These are phyloP conservation scores for Melospiza georgiana DNA, from an alignment of 2,113 vertebrate genomes.

Conservation along the genomic window DNA sequence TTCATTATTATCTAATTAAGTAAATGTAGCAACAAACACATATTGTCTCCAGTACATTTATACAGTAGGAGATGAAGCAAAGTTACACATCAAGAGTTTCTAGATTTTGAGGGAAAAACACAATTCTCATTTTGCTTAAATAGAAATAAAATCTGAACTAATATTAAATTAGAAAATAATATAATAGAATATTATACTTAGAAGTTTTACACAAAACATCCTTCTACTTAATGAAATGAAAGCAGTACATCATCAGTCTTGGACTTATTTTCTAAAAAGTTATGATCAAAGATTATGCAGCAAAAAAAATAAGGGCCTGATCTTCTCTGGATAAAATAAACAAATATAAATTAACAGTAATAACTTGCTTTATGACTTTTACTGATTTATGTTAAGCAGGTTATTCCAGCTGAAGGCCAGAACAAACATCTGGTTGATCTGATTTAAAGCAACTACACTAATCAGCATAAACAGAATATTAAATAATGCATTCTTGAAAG, in stretches of 20 bases:
- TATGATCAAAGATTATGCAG: background rate
- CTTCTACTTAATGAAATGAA: background rate
- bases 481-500: background rate
- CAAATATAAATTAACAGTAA: background rate
- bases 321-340: background rate
- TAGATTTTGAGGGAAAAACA: background rate
- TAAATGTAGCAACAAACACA: background rate
- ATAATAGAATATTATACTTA: background rate
- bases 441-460: background rate
- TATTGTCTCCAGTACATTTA: background rate
- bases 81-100: background rate
- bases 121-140: background rate
- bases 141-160: background rate
- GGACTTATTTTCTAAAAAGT: background rate
- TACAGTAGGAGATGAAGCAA: background rate
- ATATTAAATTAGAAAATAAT: background rate
- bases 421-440: background rate
- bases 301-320: background rate
- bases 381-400: background rate
- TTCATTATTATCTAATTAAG: background rate
- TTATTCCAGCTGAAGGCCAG: background rate
- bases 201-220: background rate
- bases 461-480: background rate
- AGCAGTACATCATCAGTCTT: background rate
- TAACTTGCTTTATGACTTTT: background rate